Conservation (phyloP, 2,888 invertebrate species). For the Plebejus melissa region DNA sequence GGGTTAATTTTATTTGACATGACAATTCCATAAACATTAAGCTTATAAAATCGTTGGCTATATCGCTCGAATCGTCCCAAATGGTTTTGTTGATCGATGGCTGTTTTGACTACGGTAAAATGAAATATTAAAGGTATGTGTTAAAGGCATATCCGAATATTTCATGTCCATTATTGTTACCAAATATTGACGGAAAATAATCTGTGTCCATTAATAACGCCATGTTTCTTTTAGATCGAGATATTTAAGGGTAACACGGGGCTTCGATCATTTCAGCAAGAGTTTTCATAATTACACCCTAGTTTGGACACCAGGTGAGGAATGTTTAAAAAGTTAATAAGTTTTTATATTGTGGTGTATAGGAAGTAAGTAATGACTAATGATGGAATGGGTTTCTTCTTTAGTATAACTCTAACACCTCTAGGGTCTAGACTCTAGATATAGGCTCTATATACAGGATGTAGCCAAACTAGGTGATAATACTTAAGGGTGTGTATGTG, state of each 20-base stretch:
- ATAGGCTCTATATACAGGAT: too few species aligned
- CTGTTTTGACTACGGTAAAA: not conserved
- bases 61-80: not conserved
- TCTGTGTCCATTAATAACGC: not conserved
- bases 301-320: conserved; percentile 81
- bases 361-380: too few species aligned
- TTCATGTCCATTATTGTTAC: not conserved
- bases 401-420: too few species aligned
- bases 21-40: not conserved
- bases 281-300: conserved; percentile 84
- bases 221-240: conserved; percentile 46
- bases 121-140: not conserved
- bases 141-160: not conserved
- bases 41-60: not conserved
- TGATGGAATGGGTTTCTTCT: too few species aligned
- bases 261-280: conserved; percentile 71
- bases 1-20: not conserved
- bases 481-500: too few species aligned
- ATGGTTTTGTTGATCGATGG: not conserved
- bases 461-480: too few species aligned
- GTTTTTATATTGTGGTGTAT: too few species aligned
- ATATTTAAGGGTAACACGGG: conserved; percentile 53
- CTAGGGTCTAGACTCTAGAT: too few species aligned
- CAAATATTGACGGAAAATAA: not conserved
- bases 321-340: not conserved